Percentiles rank a stretch among this genome's conserved stretches.
phyloP scores from a whole-genome alignment of 2,113 vertebrate genomes.

The Alligator sinensis region DNA sequence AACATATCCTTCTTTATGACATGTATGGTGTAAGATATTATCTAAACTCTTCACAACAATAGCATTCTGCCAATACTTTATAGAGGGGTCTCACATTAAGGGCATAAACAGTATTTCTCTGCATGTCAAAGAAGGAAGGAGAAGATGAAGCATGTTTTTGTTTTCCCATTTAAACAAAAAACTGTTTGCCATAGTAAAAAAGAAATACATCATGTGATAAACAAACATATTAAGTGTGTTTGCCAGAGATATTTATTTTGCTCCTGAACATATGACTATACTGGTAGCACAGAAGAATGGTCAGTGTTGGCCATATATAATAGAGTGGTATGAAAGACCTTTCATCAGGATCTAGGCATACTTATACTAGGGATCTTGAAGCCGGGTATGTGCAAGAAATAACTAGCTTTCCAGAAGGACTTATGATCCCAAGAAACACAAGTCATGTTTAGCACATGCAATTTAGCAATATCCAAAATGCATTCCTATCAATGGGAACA shows the following conservation, averaged over 20 bases:
- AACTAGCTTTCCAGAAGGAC: neutral
- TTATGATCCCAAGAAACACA: neutral
- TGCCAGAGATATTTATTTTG: constrained; percentile 20
- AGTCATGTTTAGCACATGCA: neutral
- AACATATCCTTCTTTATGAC: too few species aligned
- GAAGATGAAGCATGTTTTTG: neutral
- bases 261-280: neutral
- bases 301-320: constrained; percentile 28
- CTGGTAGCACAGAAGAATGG: constrained; percentile 1
- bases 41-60: neutral
- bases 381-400: neutral
- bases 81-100: neutral
- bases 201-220: neutral
- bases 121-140: neutral
- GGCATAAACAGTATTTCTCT: neutral
- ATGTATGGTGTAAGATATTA: neutral
- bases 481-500: neutral
- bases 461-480: neutral
- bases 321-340: neutral
- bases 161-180: constrained; percentile 21
- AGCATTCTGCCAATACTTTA: neutral
- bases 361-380: neutral
- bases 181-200: neutral
- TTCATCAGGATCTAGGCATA: constrained; percentile 25
- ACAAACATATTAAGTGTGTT: neutral